Conservation (phyloP, 2,797 vertebrate genomes). For the Darevskia nairensis region DNA sequence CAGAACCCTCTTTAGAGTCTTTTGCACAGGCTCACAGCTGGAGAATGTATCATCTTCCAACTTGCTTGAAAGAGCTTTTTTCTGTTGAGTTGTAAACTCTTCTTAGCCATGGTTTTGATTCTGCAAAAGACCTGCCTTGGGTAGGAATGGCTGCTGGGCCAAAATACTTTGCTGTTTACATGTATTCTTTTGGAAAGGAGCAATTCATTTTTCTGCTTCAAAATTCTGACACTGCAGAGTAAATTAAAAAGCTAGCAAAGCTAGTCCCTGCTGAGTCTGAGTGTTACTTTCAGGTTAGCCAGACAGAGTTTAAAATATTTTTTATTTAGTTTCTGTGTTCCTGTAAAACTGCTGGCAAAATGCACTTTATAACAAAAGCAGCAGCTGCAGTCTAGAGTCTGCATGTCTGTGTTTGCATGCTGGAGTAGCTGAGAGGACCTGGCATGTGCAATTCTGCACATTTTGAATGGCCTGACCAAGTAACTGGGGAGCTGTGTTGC, state of each 20-base stretch:
- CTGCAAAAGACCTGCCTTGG: constrained; percentile 59
- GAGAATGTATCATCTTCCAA: constrained; percentile 59
- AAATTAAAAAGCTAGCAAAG: constrained; percentile 31
- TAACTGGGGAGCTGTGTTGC: constrained; percentile 43
- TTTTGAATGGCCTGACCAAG: constrained; percentile 63
- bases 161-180: constrained; percentile 67
- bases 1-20: constrained; percentile 39
- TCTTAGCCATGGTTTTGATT: constrained; percentile 57
- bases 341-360: constrained; percentile 65
- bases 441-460: constrained; percentile 38
- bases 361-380: constrained; percentile 69
- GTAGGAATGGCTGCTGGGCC: constrained; percentile 59
- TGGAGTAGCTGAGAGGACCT: constrained; percentile 30
- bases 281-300: constrained; percentile 63
- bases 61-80: constrained; percentile 67
- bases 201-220: constrained; percentile 59
- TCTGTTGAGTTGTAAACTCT: constrained; percentile 57
- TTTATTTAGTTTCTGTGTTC: constrained; percentile 59
- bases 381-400: constrained; percentile 56
- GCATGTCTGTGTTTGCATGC: constrained; percentile 59
- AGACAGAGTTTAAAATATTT: constrained; percentile 56
- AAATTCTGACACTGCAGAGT: constrained; percentile 51
- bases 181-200: constrained; percentile 55
- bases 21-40: constrained; percentile 27
- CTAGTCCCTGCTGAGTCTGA: constrained; percentile 53